Evolutionary conservation across 2,113 vertebrate genomes (phyloP), one percentile per base, ranked within the genome.

Genomic region (Boulengerochromis microlepis): DNA sequence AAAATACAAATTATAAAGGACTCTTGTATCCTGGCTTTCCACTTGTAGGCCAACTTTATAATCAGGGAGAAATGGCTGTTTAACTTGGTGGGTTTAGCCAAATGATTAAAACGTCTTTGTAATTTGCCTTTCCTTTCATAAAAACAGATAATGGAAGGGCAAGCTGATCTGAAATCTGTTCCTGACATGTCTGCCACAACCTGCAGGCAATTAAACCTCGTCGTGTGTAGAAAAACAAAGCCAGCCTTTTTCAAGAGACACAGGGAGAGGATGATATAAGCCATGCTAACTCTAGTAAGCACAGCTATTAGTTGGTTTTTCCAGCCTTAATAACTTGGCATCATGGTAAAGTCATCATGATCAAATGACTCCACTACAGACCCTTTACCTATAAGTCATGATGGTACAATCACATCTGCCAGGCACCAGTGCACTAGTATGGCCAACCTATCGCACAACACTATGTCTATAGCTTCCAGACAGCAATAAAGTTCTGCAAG

Each of bases 281-380:
- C 61, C 40, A 53, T 84, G 71, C 45, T 29, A 61, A 80, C 42
- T 82, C 83, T 76, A 85, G 91, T n/a, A 83, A 74, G 35, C 66
- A 66, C 88, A 92, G 93, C 91, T 93, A 89, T 80, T 61, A 26
- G 40, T 76, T 81, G 42, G 54, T 83, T 89, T 85, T n/a, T 80
- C 64, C 45, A 29, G 66, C 82, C 47, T 71, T 64, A 84, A 53
- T 47, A 74, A 74, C 56, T 66, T 45, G 57, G 5, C 7, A 52
- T 10, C 6, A 50, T 82, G 86, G 54, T 53, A 80, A 87, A 92
- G 82, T 64, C 61, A 19, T 87, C 71, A 83, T 52, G 52, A 84
- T 66, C 87, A 84, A 87, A 66, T 81, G 24, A 59, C 26, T 61
- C 78, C n/a, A 8, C 64, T 61, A 22, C n/a, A 74, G 64, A 22